Percentiles rank a stretch among this genome's conserved stretches.
Evolutionary conservation across 2,888 invertebrate genomes (phyloP).

Genomic region (Miltochrista miniata): DNA sequence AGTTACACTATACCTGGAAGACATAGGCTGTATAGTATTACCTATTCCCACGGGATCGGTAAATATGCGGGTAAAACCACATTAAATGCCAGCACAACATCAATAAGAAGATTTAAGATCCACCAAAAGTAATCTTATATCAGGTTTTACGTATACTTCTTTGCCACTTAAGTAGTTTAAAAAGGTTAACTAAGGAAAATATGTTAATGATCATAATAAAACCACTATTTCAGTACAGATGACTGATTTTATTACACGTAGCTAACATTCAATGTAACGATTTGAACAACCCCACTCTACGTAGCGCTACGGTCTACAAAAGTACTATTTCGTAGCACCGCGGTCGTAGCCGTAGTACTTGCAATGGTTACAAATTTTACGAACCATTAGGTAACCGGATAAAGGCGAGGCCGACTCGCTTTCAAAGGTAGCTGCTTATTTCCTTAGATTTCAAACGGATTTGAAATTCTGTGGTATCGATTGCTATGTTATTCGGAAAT

Average conservation of each 20-base stretch:
- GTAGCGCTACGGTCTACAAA: conserved; percentile 41
- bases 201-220: too few relatives aligned
- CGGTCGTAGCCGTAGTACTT: conserved; percentile 46
- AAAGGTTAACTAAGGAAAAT: background rate
- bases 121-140: too few relatives aligned
- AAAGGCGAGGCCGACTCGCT: conserved; percentile 43
- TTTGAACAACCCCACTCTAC: conserved; percentile 33
- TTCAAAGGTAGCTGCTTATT: conserved; percentile 44
- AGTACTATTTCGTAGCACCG: conserved; percentile 42
- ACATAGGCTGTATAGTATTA: too few relatives aligned
- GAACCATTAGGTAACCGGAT: conserved; percentile 53
- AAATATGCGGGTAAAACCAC: too few relatives aligned
- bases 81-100: too few relatives aligned
- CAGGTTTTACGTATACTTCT: too few relatives aligned
- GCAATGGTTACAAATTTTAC: conserved; percentile 57
- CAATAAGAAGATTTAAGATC: too few relatives aligned
- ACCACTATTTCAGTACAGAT: conserved; percentile 17
- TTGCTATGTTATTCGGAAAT: conserved; percentile 10
- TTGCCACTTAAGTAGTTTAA: background rate
- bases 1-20: too few relatives aligned
- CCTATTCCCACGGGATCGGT: too few relatives aligned
- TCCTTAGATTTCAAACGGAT: conserved; percentile 36
- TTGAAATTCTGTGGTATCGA: conserved; percentile 18
- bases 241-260: conserved; percentile 34
- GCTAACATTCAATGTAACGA: conserved; percentile 29